A percentile compares a stretch with the other conserved stretches of the same genome.
These are phyloP conservation scores for Columba guinea DNA, from an alignment of 2,797 vertebrate species.

Conservation along the genomic window DNA sequence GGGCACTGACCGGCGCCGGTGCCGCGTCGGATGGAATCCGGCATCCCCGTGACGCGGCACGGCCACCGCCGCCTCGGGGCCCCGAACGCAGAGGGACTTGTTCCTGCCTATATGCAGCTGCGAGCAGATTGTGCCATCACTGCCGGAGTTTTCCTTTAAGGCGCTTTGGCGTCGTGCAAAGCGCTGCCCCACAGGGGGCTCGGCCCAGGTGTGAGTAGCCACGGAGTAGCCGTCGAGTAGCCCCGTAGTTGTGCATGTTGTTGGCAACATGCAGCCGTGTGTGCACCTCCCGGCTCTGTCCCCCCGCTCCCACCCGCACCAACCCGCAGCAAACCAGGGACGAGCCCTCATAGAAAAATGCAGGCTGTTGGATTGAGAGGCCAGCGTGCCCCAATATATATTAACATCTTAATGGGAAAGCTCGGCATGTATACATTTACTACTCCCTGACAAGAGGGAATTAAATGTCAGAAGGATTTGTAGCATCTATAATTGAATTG, in stretches of 20 bases:
- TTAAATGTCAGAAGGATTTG: conserved; percentile 95
- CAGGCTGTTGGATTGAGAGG: background rate
- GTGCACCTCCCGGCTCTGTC: background rate
- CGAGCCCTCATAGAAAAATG: background rate
- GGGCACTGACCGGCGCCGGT: fast-evolving
- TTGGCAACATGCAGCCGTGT: background rate
- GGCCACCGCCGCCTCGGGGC: too few species aligned
- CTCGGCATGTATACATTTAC: conserved; percentile 85
- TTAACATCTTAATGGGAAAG: conserved; percentile 93
- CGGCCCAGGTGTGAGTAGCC: background rate
- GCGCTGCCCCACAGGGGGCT: background rate
- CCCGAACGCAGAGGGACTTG: too few species aligned
- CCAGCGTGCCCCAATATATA: conserved; percentile 76
- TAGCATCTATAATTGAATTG: conserved; percentile 95
- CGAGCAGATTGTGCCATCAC: background rate
- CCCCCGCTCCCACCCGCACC: background rate
- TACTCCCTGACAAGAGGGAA: conserved; percentile 86
- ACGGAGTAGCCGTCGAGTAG: background rate
- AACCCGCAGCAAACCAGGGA: background rate
- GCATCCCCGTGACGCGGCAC: too few species aligned
- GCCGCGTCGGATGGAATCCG: too few species aligned
- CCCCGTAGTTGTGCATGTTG: background rate
- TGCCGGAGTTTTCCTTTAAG: conserved; percentile 62
- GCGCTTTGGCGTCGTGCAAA: conserved; percentile 43
- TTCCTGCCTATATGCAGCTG: too few species aligned